Percentiles rank a stretch among this genome's conserved stretches.
Evolutionary conservation across 1,140 invertebrate genomes (phyloP).

Genomic region (Bombus confusus): DNA sequence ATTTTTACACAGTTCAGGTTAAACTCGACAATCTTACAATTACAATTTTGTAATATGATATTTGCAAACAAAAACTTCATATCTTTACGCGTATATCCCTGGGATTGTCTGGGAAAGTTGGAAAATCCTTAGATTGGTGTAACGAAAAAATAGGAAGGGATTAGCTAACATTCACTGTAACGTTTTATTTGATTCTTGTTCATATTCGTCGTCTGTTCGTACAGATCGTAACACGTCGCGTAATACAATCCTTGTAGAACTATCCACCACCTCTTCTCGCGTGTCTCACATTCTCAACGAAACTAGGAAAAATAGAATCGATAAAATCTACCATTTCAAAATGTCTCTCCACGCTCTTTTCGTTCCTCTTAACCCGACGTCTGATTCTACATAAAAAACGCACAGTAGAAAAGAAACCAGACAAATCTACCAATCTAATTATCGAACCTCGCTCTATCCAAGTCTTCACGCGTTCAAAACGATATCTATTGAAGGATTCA

Average conservation of each 20-base stretch:
- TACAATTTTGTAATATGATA: neutral
- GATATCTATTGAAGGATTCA: neutral
- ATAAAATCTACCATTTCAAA: slow-evolving; percentile 72
- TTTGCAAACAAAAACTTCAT: neutral
- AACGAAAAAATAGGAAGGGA: neutral
- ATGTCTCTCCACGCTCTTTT: slow-evolving; percentile 44
- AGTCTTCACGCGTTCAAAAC: neutral
- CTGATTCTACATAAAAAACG: neutral
- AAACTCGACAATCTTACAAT: no score
- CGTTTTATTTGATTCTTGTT: slow-evolving; percentile 77
- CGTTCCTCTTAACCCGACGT: no score
- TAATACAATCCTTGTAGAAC: slow-evolving; percentile 68
- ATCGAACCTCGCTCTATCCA: slow-evolving; percentile 11
- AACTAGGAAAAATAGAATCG: slow-evolving; percentile 77
- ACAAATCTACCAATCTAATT: slow-evolving; percentile 27
- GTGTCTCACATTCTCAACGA: slow-evolving; percentile 67
- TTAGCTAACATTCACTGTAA: slow-evolving; percentile 72
- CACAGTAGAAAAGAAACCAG: slow-evolving; percentile 42
- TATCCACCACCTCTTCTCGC: slow-evolving; percentile 50
- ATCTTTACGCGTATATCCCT: neutral
- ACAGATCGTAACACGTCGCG: slow-evolving; percentile 65
- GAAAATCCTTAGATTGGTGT: neutral
- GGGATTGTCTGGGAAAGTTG: neutral
- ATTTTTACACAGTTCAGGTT: no score
- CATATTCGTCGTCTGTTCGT: slow-evolving; percentile 67